Conservation (phyloP, 2,888 invertebrate genomes). For the Dorcus parallelipipedus region DNA sequence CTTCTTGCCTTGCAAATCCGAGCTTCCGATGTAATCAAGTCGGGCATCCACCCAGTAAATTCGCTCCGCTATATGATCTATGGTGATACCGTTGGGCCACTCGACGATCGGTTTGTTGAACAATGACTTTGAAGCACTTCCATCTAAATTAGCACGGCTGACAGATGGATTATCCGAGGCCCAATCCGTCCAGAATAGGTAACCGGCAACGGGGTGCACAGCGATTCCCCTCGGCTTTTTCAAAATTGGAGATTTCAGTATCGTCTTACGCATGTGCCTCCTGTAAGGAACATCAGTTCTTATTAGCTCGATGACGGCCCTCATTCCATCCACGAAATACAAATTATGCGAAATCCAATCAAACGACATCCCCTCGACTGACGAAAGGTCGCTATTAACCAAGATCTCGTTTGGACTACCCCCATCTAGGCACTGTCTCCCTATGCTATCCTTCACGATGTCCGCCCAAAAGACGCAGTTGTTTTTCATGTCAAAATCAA, state of each 20-base stretch:
- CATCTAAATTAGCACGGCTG: slow-evolving; percentile 76
- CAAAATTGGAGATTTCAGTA: slow-evolving; percentile 50
- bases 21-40: slow-evolving; percentile 75
- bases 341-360: slow-evolving; percentile 86
- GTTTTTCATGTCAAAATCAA: slow-evolving; percentile 80
- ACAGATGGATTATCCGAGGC: slow-evolving; percentile 73
- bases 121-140: slow-evolving; percentile 62
- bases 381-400: slow-evolving; percentile 70
- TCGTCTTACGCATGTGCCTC: slow-evolving; percentile 72
- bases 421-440: slow-evolving; percentile 68
- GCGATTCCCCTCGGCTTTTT: slow-evolving; percentile 77
- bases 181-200: slow-evolving; percentile 89
- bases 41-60: slow-evolving; percentile 88
- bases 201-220: slow-evolving; percentile 78
- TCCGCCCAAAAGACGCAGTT: slow-evolving; percentile 91
- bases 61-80: slow-evolving; percentile 76
- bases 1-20: slow-evolving; percentile 66
- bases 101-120: slow-evolving; percentile 66
- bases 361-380: slow-evolving; percentile 84
- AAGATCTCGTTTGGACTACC: slow-evolving; percentile 61
- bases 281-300: slow-evolving; percentile 60
- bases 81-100: slow-evolving; percentile 85
- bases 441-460: slow-evolving; percentile 74
- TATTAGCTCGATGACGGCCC: slow-evolving; percentile 78
- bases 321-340: slow-evolving; percentile 82